A percentile compares a stretch with the other conserved stretches of the same genome.
These are phyloP conservation scores for Phorcus lineatus DNA, from an alignment of 2,888 invertebrate genomes.

Conservation along the genomic window DNA sequence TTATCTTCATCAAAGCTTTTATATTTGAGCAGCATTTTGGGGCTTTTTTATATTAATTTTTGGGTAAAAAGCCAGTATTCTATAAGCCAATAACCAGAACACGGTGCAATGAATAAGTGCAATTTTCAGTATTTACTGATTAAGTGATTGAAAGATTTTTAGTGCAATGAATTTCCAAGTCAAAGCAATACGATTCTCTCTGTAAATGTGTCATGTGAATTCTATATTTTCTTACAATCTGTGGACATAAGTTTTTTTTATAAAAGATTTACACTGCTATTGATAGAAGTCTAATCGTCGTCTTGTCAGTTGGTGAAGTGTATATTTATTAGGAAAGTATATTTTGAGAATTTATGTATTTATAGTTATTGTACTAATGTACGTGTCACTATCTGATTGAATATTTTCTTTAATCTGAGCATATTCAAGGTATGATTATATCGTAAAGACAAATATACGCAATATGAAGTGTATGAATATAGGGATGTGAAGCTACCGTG, in stretches of 20 bases:
- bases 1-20: not conserved
- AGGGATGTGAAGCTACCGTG: not conserved
- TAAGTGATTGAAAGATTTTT: slow-evolving; percentile 10
- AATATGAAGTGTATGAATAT: not conserved
- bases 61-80: slow-evolving; percentile 2
- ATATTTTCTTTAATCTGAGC: not conserved
- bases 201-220: slow-evolving; percentile 3
- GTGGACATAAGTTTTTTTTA: slow-evolving; percentile 11
- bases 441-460: not conserved
- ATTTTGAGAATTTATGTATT: slow-evolving; percentile 20
- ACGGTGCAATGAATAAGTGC: not conserved
- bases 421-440: not conserved
- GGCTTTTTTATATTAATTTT: not conserved
- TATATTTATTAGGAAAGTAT: slow-evolving; percentile 16
- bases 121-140: slow-evolving; percentile 13
- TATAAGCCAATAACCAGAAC: not conserved
- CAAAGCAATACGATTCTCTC: slow-evolving; percentile 13
- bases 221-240: slow-evolving; percentile 13
- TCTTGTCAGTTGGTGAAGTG: slow-evolving; percentile 2
- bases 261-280: slow-evolving; percentile 1
- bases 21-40: not conserved
- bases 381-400: not conserved
- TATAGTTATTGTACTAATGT: not conserved
- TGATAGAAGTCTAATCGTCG: not conserved
- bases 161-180: slow-evolving; percentile 18